These are phyloP conservation scores for Sinodicranocentrus sp. DNA, from an alignment of 2,888 invertebrate species.

Conservation along the genomic window DNA sequence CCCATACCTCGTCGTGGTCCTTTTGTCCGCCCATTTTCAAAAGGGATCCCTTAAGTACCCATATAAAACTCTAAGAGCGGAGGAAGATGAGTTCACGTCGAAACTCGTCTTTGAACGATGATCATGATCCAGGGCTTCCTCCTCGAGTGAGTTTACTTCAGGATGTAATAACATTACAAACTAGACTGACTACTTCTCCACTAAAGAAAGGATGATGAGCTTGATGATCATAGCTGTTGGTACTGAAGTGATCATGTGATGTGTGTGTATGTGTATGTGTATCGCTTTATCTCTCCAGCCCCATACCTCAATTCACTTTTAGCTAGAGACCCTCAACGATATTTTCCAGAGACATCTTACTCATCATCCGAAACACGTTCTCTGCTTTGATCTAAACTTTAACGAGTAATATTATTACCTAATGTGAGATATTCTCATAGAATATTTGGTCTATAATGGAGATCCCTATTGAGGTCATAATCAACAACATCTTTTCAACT, in stretches of 20 bases:
- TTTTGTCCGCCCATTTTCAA: background rate
- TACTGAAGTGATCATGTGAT: conserved; percentile 35
- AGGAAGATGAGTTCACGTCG: conserved; percentile 34
- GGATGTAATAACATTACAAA: conserved; percentile 44
- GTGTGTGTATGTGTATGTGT: too few species aligned
- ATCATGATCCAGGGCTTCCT: conserved; percentile 13
- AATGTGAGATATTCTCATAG: too few species aligned
- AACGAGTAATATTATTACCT: too few species aligned
- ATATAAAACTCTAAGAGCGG: background rate
- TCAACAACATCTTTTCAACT: too few species aligned
- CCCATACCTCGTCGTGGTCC: background rate
- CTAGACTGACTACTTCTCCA: too few species aligned
- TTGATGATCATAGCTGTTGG: conserved; percentile 44
- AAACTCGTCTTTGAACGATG: conserved; percentile 40
- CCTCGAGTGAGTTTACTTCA: background rate
- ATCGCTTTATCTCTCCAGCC: too few species aligned
- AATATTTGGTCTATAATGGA: too few species aligned
- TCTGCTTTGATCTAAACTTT: too few species aligned
- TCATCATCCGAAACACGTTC: background rate
- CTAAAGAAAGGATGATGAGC: conserved; percentile 29
- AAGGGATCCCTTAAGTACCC: conserved; percentile 38
- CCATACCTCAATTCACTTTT: too few species aligned
- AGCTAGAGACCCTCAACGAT: conserved; percentile 1
- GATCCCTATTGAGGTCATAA: too few species aligned
- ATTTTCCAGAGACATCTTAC: background rate